phyloP scores from a whole-genome alignment of 2,888 invertebrate genomes.

The Leptinotarsa rubiginosa region DNA sequence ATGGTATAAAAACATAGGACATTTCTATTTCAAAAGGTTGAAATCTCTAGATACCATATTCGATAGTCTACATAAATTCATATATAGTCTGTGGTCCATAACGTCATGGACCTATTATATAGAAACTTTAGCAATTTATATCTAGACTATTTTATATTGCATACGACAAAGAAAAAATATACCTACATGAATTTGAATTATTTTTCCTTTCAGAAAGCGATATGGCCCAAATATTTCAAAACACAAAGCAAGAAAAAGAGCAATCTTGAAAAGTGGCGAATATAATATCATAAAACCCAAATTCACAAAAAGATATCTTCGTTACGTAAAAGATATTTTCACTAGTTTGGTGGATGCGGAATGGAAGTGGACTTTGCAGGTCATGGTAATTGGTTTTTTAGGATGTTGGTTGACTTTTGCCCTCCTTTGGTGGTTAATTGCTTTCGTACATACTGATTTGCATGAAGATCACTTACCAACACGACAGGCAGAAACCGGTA shows the following conservation, averaged over 20 bases:
- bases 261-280: constrained; percentile 94
- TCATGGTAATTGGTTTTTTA: constrained; percentile 90
- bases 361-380: constrained; percentile 94
- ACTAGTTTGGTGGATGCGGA: constrained; percentile 92
- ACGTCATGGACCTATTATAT: too few species aligned
- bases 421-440: constrained; percentile 94
- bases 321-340: constrained; percentile 86
- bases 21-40: too few species aligned
- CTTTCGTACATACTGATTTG: constrained; percentile 92
- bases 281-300: constrained; percentile 92
- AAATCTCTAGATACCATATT: too few species aligned
- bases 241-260: constrained; percentile 77
- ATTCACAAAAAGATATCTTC: constrained; percentile 81
- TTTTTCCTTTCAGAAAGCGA: constrained; percentile 44
- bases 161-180: too few species aligned
- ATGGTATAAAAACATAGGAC: too few species aligned
- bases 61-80: too few species aligned
- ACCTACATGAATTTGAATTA: background rate
- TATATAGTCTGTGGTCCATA: too few species aligned
- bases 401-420: constrained; percentile 94
- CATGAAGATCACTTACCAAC: constrained; percentile 71
- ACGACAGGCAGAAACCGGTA: constrained; percentile 66
- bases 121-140: too few species aligned
- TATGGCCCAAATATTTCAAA: constrained; percentile 61
- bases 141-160: too few species aligned